These are phyloP conservation scores for Rhyacophila evoluta DNA, from an alignment of 2,888 invertebrate genomes.

Conservation along the genomic window DNA sequence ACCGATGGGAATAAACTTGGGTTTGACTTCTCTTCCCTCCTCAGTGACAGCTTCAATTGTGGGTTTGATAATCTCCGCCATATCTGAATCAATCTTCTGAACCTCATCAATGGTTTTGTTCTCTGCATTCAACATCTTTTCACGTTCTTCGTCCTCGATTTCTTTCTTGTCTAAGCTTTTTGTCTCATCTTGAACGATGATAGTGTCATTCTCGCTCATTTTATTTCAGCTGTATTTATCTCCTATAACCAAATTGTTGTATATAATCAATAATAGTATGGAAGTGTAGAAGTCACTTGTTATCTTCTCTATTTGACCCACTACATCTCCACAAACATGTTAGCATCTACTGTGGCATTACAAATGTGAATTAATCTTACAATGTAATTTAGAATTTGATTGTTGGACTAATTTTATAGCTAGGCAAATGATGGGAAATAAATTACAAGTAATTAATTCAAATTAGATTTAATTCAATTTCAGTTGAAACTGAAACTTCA, in stretches of 20 bases:
- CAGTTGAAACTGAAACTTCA: too few species aligned
- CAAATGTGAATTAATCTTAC: too few species aligned
- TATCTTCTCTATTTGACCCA: too few species aligned
- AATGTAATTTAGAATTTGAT: too few species aligned
- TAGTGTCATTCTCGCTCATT: constrained; percentile 56
- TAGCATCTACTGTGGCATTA: too few species aligned
- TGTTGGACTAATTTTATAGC: too few species aligned
- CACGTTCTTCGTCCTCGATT: constrained; percentile 76
- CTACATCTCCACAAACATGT: too few species aligned
- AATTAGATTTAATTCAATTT: too few species aligned
- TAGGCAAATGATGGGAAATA: too few species aligned
- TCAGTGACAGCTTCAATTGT: constrained; percentile 70
- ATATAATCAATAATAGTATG: too few species aligned
- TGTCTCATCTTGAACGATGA: constrained; percentile 59
- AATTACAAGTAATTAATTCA: too few species aligned
- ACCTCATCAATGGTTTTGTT: constrained; percentile 64
- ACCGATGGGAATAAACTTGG: constrained; percentile 87
- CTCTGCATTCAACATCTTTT: constrained; percentile 73
- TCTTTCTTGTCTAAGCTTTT: constrained; percentile 76
- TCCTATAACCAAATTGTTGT: not conserved
- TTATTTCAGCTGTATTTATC: not conserved
- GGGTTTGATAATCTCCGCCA: constrained; percentile 56
- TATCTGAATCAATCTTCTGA: constrained; percentile 63
- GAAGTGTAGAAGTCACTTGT: too few species aligned
- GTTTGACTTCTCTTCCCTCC: constrained; percentile 81